These are phyloP conservation scores for Scomber scombrus DNA, from an alignment of 2,113 vertebrate genomes.

Conservation along the genomic window DNA sequence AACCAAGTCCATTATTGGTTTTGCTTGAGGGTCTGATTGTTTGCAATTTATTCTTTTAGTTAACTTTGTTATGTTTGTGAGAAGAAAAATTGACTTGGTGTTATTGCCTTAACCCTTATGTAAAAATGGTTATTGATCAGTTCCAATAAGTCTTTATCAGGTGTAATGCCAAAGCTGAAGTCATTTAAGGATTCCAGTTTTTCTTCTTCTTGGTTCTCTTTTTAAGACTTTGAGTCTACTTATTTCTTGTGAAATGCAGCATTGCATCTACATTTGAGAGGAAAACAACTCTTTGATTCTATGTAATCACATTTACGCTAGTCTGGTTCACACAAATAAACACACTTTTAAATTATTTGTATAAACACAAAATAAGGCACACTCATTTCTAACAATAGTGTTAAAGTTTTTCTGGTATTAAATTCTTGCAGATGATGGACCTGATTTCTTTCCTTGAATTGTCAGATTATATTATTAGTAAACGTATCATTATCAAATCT, in stretches of 20 bases:
- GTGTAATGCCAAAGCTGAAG: slow-evolving; percentile 23
- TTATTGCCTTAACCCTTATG: slow-evolving; percentile 1
- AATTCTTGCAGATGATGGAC: neutral
- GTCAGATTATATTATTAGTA: neutral
- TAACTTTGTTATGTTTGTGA: neutral
- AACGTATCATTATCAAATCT: neutral
- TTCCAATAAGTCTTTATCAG: slow-evolving; percentile 7
- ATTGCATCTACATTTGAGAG: neutral
- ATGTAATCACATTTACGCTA: slow-evolving; percentile 2
- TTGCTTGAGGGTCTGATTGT: slow-evolving; percentile 39
- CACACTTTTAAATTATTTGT: neutral
- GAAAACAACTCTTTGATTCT: slow-evolving; percentile 9
- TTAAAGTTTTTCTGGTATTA: neutral
- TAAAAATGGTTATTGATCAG: slow-evolving; percentile 31
- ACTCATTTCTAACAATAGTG: neutral
- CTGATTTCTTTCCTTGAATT: neutral
- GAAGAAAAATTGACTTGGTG: slow-evolving; percentile 15
- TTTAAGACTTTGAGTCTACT: neutral
- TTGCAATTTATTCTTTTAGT: slow-evolving; percentile 46
- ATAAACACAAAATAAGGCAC: neutral
- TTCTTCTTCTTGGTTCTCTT: neutral
- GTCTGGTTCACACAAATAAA: neutral
- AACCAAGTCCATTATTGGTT: slow-evolving; percentile 40
- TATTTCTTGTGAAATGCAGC: neutral
- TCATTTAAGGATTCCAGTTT: neutral